phyloP scores from a whole-genome alignment of 35 echinoderm and acorn worm species.

The Heliocidaris tuberculata region DNA sequence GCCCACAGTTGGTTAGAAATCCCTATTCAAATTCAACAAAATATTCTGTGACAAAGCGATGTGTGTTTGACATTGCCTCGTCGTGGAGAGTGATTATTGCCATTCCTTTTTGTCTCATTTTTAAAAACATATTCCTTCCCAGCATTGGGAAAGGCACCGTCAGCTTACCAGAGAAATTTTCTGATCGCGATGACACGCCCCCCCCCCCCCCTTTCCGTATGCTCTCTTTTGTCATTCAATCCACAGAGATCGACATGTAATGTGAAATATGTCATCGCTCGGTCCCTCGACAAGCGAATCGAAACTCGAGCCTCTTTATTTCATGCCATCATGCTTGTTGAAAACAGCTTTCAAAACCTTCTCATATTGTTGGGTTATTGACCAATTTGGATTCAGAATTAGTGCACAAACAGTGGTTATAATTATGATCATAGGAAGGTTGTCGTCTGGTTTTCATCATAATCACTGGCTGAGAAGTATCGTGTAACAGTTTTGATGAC shows the following conservation, averaged over 20 bases:
- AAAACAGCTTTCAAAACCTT: slow-evolving; percentile 12
- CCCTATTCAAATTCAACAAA: no score
- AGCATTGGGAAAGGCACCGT: background rate
- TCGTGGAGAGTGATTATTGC: no score
- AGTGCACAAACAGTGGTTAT: background rate
- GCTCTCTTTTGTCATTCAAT: background rate
- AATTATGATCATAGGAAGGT: background rate
- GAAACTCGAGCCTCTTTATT: background rate
- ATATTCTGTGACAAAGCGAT: no score
- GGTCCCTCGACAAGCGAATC: background rate
- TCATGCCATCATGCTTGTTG: background rate
- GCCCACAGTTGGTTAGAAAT: no score
- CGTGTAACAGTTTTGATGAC: background rate
- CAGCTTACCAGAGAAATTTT: background rate
- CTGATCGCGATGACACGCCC: background rate
- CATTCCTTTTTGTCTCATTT: background rate
- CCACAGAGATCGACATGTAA: background rate
- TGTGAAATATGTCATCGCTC: background rate
- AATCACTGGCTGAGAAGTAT: background rate
- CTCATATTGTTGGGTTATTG: background rate
- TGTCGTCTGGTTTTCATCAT: background rate
- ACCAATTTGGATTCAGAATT: background rate
- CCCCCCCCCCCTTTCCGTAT: background rate
- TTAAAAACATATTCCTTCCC: background rate
- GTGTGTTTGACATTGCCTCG: no score